Percentiles rank a stretch among this genome's conserved stretches.
phyloP scores from a whole-genome alignment of 2,113 vertebrate genomes.

The Tachysurus vachellii region DNA sequence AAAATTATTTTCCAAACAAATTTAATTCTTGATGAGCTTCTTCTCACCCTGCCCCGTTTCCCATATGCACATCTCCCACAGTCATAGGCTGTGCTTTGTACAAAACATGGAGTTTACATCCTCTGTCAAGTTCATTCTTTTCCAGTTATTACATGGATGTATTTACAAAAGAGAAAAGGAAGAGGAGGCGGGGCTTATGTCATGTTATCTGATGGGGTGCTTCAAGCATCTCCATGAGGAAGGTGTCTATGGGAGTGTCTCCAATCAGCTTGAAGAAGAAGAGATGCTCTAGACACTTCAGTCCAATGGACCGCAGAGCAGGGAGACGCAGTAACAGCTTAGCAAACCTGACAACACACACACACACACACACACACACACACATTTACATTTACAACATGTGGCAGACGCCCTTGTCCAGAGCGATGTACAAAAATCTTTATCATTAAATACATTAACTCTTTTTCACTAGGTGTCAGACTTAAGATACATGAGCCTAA shows the following conservation, averaged over 20 bases:
- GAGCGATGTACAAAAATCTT: no score
- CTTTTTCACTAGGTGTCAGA: no score
- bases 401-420: no score
- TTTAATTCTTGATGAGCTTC: conserved; percentile 50
- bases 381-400: no score
- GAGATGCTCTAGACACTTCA: conserved; percentile 95
- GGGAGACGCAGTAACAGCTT: conserved; percentile 91
- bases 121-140: conserved; percentile 65
- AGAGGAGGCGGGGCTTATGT: conserved; percentile 58
- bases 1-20: conserved; percentile 58
- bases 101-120: conserved; percentile 71
- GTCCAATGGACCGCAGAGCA: conserved; percentile 88
- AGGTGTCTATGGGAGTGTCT: conserved; percentile 96
- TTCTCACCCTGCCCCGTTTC: conserved; percentile 18
- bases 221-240: conserved; percentile 98
- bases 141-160: conserved; percentile 63
- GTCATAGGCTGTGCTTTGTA: conserved; percentile 65
- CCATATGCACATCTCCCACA: conserved; percentile 43
- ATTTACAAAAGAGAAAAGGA: conserved; percentile 66
- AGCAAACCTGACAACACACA: conserved; percentile 79
- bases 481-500: no score
- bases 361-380: conserved; percentile 24
- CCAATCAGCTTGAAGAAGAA: conserved; percentile 98
- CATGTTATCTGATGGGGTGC: conserved; percentile 92
- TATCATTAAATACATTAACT: no score